phyloP scores from a whole-genome alignment of 2,113 vertebrate species.

The Atrichornis clamosus region DNA sequence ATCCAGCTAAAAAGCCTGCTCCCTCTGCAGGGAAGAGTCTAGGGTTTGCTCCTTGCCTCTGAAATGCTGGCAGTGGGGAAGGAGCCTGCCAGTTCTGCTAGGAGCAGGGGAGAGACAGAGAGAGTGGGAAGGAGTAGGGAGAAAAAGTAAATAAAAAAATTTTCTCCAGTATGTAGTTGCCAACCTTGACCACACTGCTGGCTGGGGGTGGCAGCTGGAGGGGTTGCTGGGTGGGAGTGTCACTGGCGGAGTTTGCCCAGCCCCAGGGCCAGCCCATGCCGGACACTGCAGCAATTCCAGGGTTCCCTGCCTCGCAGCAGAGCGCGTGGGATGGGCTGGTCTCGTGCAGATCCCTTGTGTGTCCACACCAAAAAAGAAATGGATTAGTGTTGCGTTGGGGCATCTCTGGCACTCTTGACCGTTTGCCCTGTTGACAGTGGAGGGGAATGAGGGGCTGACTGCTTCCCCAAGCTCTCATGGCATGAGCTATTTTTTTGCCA shows the following conservation, averaged over 20 bases:
- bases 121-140: background rate
- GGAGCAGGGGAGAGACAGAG: background rate
- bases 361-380: background rate
- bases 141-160: background rate
- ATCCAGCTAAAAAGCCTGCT: background rate
- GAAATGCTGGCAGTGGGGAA: background rate
- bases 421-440: background rate
- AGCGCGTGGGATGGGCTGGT: rapidly evolving
- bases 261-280: background rate
- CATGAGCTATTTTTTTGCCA: slow-evolving; percentile 62
- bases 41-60: background rate
- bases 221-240: background rate
- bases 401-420: background rate
- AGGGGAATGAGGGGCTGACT: background rate
- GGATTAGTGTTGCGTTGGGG: background rate
- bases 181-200: rapidly evolving
- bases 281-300: background rate
- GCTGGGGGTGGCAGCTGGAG: background rate
- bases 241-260: rapidly evolving
- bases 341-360: background rate
- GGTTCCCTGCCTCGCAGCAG: background rate
- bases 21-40: background rate
- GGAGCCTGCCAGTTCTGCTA: background rate
- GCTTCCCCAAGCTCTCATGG: background rate
- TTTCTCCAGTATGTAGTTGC: background rate